phyloP scores from a whole-genome alignment of 2,113 vertebrate species.

The Callospermophilus lateralis region DNA sequence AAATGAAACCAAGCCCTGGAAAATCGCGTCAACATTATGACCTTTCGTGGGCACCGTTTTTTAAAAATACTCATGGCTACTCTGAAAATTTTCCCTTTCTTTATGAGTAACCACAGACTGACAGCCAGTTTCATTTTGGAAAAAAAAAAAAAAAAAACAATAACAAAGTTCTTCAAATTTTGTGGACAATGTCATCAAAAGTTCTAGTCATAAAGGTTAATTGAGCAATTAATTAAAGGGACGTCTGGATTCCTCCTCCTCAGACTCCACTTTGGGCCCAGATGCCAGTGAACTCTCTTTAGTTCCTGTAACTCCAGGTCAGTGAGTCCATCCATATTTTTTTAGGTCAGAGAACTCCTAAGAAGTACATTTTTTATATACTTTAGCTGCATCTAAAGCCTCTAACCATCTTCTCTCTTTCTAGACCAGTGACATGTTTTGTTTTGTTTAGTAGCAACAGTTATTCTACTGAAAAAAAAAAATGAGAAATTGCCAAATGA shows the following conservation, averaged over 20 bases:
- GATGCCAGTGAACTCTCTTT: background rate
- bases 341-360: background rate
- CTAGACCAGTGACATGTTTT: background rate
- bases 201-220: background rate
- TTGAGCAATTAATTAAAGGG: background rate
- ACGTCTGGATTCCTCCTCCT: background rate
- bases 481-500: background rate
- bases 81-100: slow-evolving; percentile 66
- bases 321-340: background rate
- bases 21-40: slow-evolving; percentile 84
- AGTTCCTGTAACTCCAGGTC: background rate
- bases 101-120: slow-evolving; percentile 71
- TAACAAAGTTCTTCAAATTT: slow-evolving; percentile 25
- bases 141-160: background rate
- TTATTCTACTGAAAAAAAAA: background rate
- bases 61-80: slow-evolving; percentile 79
- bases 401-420: background rate
- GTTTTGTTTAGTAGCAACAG: background rate
- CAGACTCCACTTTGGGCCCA: background rate
- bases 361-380: background rate
- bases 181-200: slow-evolving; percentile 32
- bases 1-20: slow-evolving; percentile 81
- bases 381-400: background rate
- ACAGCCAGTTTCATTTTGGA: slow-evolving; percentile 73
- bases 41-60: slow-evolving; percentile 84